These are phyloP conservation scores for Blastobasis adustella DNA, from an alignment of 2,888 invertebrate species.

Conservation along the genomic window DNA sequence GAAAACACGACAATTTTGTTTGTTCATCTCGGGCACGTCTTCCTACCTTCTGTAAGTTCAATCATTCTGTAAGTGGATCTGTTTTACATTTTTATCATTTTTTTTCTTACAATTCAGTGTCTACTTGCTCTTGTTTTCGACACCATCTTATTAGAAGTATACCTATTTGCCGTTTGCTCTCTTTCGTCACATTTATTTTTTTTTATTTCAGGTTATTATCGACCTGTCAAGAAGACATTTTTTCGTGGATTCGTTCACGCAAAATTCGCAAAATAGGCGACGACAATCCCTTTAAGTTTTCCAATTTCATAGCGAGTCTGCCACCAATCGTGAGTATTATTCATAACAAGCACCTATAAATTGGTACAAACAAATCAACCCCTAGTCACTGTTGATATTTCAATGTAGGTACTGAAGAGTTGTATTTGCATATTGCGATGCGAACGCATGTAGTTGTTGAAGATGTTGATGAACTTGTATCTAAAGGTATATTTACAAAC, in stretches of 20 bases:
- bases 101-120: too few relatives aligned
- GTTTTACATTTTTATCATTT: too few relatives aligned
- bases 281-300: slow-evolving; percentile 70
- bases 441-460: neutral
- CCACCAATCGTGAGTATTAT: slow-evolving; percentile 65
- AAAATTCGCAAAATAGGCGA: slow-evolving; percentile 74
- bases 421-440: neutral
- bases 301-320: slow-evolving; percentile 73
- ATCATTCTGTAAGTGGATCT: too few relatives aligned
- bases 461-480: neutral
- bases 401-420: neutral
- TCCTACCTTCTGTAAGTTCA: too few relatives aligned
- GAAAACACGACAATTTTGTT: too few relatives aligned
- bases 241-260: slow-evolving; percentile 55
- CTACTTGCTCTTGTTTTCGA: too few relatives aligned
- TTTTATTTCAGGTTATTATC: slow-evolving; percentile 71
- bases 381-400: neutral
- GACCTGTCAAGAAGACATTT: slow-evolving; percentile 73
- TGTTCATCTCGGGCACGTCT: too few relatives aligned
- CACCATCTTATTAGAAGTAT: too few relatives aligned
- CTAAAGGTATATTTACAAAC: neutral
- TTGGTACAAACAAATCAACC: neutral
- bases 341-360: neutral
- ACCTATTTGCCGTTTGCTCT: slow-evolving; percentile 4
- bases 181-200: slow-evolving; percentile 60